These are phyloP conservation scores for Adelphocoris suturalis DNA, from an alignment of 2,888 invertebrate genomes.

Conservation along the genomic window DNA sequence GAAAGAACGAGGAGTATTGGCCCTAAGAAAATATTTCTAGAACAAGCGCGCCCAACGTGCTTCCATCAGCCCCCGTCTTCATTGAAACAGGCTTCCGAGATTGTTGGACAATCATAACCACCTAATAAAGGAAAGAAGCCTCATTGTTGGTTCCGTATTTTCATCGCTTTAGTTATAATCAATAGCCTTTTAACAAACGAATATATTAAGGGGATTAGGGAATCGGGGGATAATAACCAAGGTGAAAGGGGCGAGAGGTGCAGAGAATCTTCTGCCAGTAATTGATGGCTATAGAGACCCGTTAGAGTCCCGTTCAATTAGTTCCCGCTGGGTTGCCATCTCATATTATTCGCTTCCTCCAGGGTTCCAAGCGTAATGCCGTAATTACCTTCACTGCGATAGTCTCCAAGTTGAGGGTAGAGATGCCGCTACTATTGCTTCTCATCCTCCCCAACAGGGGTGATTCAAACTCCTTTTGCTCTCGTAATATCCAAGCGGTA, in stretches of 20 bases:
- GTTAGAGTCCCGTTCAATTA: slow-evolving; percentile 63
- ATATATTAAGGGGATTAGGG: slow-evolving; percentile 29
- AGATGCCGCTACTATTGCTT: slow-evolving; percentile 34
- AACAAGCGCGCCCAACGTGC: too few relatives aligned
- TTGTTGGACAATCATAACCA: neutral
- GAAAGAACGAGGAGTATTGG: too few relatives aligned
- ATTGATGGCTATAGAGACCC: slow-evolving; percentile 62
- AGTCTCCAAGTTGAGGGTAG: slow-evolving; percentile 23
- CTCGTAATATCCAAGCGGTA: neutral
- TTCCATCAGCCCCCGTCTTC: too few relatives aligned
- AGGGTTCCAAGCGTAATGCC: slow-evolving; percentile 36
- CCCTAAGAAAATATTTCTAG: too few relatives aligned
- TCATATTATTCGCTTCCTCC: slow-evolving; percentile 56
- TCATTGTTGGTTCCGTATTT: neutral
- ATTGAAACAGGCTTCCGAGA: too few relatives aligned
- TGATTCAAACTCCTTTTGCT: slow-evolving; percentile 39
- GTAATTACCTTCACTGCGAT: slow-evolving; percentile 39
- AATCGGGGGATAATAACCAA: slow-evolving; percentile 33
- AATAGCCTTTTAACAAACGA: slow-evolving; percentile 25
- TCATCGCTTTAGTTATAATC: slow-evolving; percentile 25
- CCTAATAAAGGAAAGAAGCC: slow-evolving; percentile 12
- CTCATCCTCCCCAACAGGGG: slow-evolving; percentile 9
- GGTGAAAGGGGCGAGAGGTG: slow-evolving; percentile 20
- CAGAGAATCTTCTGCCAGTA: slow-evolving; percentile 42
- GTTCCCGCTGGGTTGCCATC: slow-evolving; percentile 53